Evolutionary conservation across 2,888 invertebrate genomes (phyloP), one percentile per base, ranked within the genome.

Genomic region (Fissipunctia ypsillon): DNA sequence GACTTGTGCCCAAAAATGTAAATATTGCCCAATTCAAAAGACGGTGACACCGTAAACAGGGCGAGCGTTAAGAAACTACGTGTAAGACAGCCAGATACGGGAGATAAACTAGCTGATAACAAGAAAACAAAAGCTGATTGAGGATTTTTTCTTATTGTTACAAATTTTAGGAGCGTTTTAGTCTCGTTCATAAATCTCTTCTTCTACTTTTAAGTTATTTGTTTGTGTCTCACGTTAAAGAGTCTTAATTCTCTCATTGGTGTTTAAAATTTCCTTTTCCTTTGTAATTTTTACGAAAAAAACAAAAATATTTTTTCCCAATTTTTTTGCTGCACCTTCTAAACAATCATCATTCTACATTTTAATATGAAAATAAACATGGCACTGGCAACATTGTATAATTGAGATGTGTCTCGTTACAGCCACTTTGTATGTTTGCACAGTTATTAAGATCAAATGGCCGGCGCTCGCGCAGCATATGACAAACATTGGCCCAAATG

Each of bases 401-500:
- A 91, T 90, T 89, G 86, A 86, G 83, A 90, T 90, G 88, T 91
- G 89, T 91, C 89, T 84, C 79, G 87, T 90, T 89, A 88, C 85
- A 84, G 78, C 85, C 91, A 91, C 91, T 92, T 87, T 81, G 84
- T 87, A 73, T 89, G 89, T 93, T 91, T 92, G 92, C 88, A 82
- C 76, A 88, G 88, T 90, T 90, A 92, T 92, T 93, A 91, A 91
- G 91, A 93, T 91, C 91, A 93, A 93, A 93, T 93, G 88, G 76
- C 86, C 73, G 81, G 86, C 77, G 87, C 80, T 64, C 84, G 85
- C 75, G 84, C 83, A 81, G 76, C 84, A 83, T 84, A 80, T 70
- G 78, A 83, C 84, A 84, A 83, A 87, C 87, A 90, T 85, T 85
- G 87, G 88, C 84, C 81, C 78, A 84, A 73, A 84, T 94, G 92